A percentile compares a stretch with the other conserved stretches of the same genome.
Conservation (phyloP, 1,140 invertebrate genomes). For the Drosophila trapezifrons region DNA sequence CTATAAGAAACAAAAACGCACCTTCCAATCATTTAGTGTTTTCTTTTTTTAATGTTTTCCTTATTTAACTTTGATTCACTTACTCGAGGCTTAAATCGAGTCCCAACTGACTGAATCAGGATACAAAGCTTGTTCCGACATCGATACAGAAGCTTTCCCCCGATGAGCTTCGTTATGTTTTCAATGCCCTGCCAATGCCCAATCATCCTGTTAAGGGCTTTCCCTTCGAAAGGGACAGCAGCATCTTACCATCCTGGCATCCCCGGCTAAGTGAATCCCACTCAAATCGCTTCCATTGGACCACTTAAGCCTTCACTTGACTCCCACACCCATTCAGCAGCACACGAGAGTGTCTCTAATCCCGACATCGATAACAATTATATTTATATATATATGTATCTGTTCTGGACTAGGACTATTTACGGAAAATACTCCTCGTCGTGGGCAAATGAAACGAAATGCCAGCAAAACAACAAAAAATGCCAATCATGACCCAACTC, state of each 20-base stretch:
- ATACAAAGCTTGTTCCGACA: slow-evolving; percentile 24
- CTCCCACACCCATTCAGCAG: slow-evolving; percentile 11
- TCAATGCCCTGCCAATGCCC: slow-evolving; percentile 1
- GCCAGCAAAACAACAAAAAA: slow-evolving; percentile 46
- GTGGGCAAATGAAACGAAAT: slow-evolving; percentile 38
- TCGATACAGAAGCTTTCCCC: slow-evolving; percentile 28
- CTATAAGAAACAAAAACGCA: too few relatives aligned
- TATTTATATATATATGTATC: slow-evolving; percentile 11
- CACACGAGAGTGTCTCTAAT: slow-evolving; percentile 13
- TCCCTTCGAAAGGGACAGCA: background rate
- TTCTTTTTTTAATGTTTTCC: background rate
- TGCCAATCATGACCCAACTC: slow-evolving; percentile 72
- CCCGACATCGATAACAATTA: slow-evolving; percentile 43
- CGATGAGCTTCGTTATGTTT: slow-evolving; percentile 17
- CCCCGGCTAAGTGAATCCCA: slow-evolving; percentile 11
- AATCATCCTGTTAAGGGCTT: slow-evolving; percentile 30
- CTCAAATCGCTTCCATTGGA: slow-evolving; percentile 33
- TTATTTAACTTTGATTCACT: slow-evolving; percentile 2
- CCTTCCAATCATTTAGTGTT: background rate
- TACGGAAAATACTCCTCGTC: slow-evolving; percentile 4
- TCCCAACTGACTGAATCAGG: slow-evolving; percentile 2
- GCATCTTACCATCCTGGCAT: slow-evolving; percentile 3
- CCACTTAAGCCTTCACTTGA: slow-evolving; percentile 41
- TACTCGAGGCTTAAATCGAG: slow-evolving; percentile 3
- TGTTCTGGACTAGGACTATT: slow-evolving; percentile 13